Evolutionary conservation across 2,888 invertebrate genomes (phyloP).

Genomic region (Drosophila vallismaia): DNA sequence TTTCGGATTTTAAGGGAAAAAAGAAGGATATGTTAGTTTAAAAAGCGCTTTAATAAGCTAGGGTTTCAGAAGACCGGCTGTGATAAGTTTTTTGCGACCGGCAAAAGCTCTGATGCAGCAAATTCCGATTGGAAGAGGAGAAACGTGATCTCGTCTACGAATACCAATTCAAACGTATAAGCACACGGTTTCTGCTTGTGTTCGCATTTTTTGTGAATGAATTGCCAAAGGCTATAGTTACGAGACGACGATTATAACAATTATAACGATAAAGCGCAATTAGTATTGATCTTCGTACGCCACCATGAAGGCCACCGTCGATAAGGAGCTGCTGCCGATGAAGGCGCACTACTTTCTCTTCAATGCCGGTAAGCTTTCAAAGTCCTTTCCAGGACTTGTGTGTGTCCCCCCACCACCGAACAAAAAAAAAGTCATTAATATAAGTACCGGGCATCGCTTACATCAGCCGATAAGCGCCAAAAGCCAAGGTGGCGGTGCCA

Average conservation of each 20-base stretch:
- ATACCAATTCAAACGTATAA: constrained; percentile 10
- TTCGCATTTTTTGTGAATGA: constrained; percentile 39
- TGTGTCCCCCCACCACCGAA: not conserved
- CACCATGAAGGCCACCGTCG: constrained; percentile 84
- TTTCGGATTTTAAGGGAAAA: not conserved
- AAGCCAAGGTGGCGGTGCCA: not conserved
- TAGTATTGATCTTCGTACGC: constrained; percentile 30
- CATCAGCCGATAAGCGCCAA: constrained; percentile 32
- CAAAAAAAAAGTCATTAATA: constrained; percentile 24
- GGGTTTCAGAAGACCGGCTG: not conserved
- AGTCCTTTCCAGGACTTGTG: constrained; percentile 17
- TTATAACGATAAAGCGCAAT: constrained; percentile 2
- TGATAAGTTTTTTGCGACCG: not conserved
- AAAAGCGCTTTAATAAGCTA: constrained; percentile 2
- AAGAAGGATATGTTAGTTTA: constrained; percentile 10
- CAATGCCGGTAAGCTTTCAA: constrained; percentile 89
- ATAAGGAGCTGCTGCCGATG: constrained; percentile 91
- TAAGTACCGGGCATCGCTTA: constrained; percentile 34
- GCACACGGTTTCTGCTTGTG: constrained; percentile 16
- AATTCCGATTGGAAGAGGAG: constrained; percentile 33
- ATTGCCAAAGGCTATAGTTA: constrained; percentile 7
- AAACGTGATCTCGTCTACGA: constrained; percentile 63
- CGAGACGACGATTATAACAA: not conserved
- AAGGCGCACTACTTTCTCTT: constrained; percentile 95
- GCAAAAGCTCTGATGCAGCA: constrained; percentile 30